phyloP scores from a whole-genome alignment of 2,888 invertebrate species.

The Hedya salicella region DNA sequence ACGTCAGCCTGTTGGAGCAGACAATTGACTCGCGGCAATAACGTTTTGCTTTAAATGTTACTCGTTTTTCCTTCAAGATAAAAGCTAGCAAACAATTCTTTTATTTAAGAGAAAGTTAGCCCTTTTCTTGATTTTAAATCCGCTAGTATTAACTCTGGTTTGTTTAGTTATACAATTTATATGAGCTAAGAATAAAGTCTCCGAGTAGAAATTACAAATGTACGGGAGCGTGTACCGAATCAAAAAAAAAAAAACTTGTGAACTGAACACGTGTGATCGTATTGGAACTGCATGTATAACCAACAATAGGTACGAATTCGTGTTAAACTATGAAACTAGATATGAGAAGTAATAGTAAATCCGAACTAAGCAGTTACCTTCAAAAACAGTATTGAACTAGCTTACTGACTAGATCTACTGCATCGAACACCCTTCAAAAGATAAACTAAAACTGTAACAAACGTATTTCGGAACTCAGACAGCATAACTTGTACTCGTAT shows the following conservation, averaged over 20 bases:
- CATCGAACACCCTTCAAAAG: constrained; percentile 27
- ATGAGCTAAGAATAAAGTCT: not conserved
- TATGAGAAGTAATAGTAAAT: constrained; percentile 1
- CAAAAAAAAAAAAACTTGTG: too few species aligned
- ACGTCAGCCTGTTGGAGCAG: constrained; percentile 63
- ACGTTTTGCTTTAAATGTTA: constrained; percentile 59
- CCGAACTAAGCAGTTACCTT: constrained; percentile 15
- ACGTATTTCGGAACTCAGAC: constrained; percentile 30
- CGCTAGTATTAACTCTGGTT: constrained; percentile 3
- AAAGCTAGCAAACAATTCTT: constrained; percentile 23
- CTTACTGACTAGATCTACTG: constrained; percentile 11
- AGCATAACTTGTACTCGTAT: constrained; percentile 8
- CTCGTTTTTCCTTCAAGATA: constrained; percentile 44
- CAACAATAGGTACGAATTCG: not conserved
- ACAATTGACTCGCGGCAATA: constrained; percentile 67
- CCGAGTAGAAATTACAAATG: too few species aligned
- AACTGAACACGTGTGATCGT: too few species aligned
- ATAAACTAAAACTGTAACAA: constrained; percentile 32
- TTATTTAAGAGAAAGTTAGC: constrained; percentile 7
- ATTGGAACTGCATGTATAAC: too few species aligned
- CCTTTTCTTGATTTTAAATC: constrained; percentile 13
- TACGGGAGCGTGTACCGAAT: too few species aligned
- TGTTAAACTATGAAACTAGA: not conserved
- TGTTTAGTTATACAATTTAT: not conserved
- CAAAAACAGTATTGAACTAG: constrained; percentile 24